Evolutionary conservation across 2,797 vertebrate genomes (phyloP), one percentile per base, ranked within the genome.

Genomic region (Arctocebus calabarensis): DNA sequence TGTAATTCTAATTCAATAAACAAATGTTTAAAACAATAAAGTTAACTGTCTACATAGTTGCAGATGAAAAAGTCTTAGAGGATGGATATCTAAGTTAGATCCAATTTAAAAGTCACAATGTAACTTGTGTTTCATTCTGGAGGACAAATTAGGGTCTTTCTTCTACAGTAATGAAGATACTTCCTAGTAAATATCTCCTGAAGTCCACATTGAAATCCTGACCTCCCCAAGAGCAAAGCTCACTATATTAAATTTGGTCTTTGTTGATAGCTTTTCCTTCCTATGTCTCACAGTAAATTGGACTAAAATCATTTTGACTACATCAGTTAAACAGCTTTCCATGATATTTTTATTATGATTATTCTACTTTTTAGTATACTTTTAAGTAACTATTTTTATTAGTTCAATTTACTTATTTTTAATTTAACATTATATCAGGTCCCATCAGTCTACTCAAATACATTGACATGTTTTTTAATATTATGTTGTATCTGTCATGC

Each of bases 1-100:
- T 90, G 34, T 20, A 92, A 77, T 91, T 84, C 25, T 87, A 85
- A 84, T 87, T 89, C 7, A 84, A 68, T 32, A 68, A 93, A 23
- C 68, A 77, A 82, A 79, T 71, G 37, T 75, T 91, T 84, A 66
- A 79, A 61, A 79, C 55, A 83, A 55, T 16, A 57, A 16, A 64
- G 27, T 17, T 74, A 88, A 90, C 19, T 70, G 9, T 86, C 27
- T 91, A 32, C 16, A 37, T 8, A 74, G 25, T 19, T 75, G 11
- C 23, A 84, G 25, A 81, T 73, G 16, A 57, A 45, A 59, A 78
- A 62, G 10, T 37, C 19, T 32, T 71, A 20, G 22, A 84, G 23
- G n/a, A 84, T 55, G 23, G 16, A 34, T 59, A 34, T 23, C n/a
- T 86, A 59, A 61, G 37, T 86, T 73, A 84, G 71, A 5, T 55